Base-by-base conservation (phyloP, 2,888 invertebrate genomes). In the Melanchra persicariae region DNA sequence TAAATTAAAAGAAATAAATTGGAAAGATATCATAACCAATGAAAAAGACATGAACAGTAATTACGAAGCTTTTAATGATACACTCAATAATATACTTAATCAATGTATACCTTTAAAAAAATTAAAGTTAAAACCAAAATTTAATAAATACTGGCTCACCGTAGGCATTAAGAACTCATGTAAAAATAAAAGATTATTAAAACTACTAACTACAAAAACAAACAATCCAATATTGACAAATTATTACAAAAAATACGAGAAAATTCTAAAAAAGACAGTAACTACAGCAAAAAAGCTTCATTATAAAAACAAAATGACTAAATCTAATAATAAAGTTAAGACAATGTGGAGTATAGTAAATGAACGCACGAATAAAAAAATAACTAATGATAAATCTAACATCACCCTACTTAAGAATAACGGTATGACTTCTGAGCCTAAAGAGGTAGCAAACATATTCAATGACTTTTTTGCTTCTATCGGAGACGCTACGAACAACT, bases 401-500 rank as follows among this genome's bases (percentile, higher is more conserved):
- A 22, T 57, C 17, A 17, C 15, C 17, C 64, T 65, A 22, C 55
- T 34, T 34, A 65, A 19, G n/a, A n/a, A 65, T 49, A 57, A 57
- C 19, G 9, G 47, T 7, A 12, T 65, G 37, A 57, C 34, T 34
- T 34, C 55, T 47, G 65, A 65, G 4, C 57, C 65, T 1, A 47
- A 37, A 12, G 22, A 15, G 22, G 47, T 57, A 19, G 55, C 57
- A 8, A 65, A 34, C 24, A 65, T 55, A 15, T 65, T 65, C 10
- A 65, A 65, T 17, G 22, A 47, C 19, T 51, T 51, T 17, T 51
- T 62, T 49, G 61, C 62, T 37, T 51, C 37, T 51, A 62, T 62
- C 22, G 37, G 49, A 6, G 34, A 61, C 7, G 47, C 61, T 34
- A 49, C 6, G n/a, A 62, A 22, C n/a, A 24, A 37, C 17, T 19